Conservation (phyloP, 2,113 vertebrate genomes). For the Bucco capensis region DNA sequence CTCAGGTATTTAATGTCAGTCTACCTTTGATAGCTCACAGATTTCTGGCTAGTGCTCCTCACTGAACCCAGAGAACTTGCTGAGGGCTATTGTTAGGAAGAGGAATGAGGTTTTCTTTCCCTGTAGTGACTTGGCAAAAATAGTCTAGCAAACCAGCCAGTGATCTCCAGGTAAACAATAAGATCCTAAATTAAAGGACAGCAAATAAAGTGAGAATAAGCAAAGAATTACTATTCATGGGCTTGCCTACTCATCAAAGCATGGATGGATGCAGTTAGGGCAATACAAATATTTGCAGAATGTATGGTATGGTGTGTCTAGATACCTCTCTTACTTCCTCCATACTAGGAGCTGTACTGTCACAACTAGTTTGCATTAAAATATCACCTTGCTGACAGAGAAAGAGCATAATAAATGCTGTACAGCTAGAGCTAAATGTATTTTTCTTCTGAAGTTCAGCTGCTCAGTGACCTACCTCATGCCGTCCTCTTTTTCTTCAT, state of each 20-base stretch:
- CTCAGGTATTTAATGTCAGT: not conserved
- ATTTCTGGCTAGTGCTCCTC: constrained; percentile 7
- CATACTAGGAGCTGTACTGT: not conserved
- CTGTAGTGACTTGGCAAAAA: constrained; percentile 24
- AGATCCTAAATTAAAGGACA: constrained; percentile 35
- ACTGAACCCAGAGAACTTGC: constrained; percentile 37
- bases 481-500: not conserved
- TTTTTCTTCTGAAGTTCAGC: constrained; percentile 3
- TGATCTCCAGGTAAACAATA: not conserved
- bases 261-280: not conserved
- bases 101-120: constrained; percentile 21
- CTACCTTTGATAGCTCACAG: constrained; percentile 31
- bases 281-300: not conserved
- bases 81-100: constrained; percentile 14
- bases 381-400: not conserved
- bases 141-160: not conserved
- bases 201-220: constrained; percentile 10
- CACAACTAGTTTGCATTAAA: constrained; percentile 24
- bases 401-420: not conserved
- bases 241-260: constrained; percentile 3
- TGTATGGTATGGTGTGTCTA: not conserved
- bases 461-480: not conserved
- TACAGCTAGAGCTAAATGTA: not conserved
- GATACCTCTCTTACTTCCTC: not conserved
- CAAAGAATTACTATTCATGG: not conserved